phyloP scores from a whole-genome alignment of 2,113 vertebrate species.

The Nyctereutes procyonoides region DNA sequence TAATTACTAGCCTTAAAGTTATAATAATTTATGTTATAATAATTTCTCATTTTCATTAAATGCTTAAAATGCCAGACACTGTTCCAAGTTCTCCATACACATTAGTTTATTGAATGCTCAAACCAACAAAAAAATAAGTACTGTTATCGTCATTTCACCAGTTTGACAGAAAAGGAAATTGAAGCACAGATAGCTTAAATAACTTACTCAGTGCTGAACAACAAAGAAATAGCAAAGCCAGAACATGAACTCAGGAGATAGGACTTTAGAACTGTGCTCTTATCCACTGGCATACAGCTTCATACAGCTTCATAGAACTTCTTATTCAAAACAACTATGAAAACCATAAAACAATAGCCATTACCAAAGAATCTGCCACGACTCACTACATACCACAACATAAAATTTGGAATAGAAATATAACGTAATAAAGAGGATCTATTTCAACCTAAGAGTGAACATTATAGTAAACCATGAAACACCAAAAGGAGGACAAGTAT shows the following conservation, averaged over 20 bases:
- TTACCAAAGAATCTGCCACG: neutral
- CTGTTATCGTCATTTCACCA: neutral
- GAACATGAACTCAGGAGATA: neutral
- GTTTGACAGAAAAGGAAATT: neutral
- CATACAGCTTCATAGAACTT: neutral
- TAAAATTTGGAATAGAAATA: neutral
- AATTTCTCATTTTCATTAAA: neutral
- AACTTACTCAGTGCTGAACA: neutral
- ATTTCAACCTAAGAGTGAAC: neutral
- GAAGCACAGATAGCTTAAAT: neutral
- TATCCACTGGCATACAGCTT: neutral
- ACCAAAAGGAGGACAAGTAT: neutral
- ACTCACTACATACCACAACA: neutral
- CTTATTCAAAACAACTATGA: neutral
- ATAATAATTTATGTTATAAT: neutral
- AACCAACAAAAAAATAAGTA: neutral
- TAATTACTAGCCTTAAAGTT: neutral
- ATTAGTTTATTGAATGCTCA: neutral
- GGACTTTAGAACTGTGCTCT: neutral
- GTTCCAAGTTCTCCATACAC: neutral
- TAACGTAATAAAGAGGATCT: neutral
- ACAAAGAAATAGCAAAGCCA: neutral
- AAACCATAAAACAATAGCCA: neutral
- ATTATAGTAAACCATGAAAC: neutral
- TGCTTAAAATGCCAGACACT: neutral